phyloP scores from a whole-genome alignment of 2,888 invertebrate species.

The Oxyteleia sp. region DNA sequence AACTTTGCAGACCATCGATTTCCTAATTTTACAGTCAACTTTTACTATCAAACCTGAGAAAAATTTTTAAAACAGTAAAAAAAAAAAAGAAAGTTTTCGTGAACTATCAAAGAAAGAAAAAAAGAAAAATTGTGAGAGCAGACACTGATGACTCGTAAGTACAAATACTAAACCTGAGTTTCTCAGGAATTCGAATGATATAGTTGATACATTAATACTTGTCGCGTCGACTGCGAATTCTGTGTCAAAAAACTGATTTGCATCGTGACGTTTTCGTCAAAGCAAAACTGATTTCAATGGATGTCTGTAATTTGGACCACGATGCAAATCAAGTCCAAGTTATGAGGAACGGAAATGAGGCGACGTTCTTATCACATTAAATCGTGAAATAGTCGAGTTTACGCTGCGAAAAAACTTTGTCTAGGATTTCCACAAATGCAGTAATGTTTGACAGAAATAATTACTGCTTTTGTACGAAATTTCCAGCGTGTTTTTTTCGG shows the following conservation, averaged over 20 bases:
- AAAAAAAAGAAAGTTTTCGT: slow-evolving; percentile 19
- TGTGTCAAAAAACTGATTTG: slow-evolving; percentile 54
- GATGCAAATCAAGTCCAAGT: slow-evolving; percentile 51
- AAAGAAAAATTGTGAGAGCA: slow-evolving; percentile 41
- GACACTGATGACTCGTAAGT: slow-evolving; percentile 57
- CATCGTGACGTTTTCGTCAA: slow-evolving; percentile 6
- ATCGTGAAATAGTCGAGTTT: slow-evolving; percentile 31
- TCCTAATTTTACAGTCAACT: slow-evolving; percentile 55
- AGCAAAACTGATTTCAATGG: background rate
- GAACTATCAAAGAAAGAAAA: slow-evolving; percentile 2
- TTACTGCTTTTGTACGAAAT: background rate
- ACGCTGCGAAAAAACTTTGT: slow-evolving; percentile 8
- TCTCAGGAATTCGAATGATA: slow-evolving; percentile 44
- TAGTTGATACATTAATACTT: slow-evolving; percentile 29
- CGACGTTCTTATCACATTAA: slow-evolving; percentile 63
- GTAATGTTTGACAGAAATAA: background rate
- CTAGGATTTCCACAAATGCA: background rate
- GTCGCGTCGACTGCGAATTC: slow-evolving; percentile 49
- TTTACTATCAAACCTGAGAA: slow-evolving; percentile 33
- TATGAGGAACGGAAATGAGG: slow-evolving; percentile 60
- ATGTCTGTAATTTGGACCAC: slow-evolving; percentile 2
- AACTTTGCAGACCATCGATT: slow-evolving; percentile 54
- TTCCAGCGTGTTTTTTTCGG: background rate
- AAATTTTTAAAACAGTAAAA: slow-evolving; percentile 8
- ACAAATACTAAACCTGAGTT: slow-evolving; percentile 59